Conservation (phyloP, 2,888 invertebrate genomes). For the Sturmia bella region DNA sequence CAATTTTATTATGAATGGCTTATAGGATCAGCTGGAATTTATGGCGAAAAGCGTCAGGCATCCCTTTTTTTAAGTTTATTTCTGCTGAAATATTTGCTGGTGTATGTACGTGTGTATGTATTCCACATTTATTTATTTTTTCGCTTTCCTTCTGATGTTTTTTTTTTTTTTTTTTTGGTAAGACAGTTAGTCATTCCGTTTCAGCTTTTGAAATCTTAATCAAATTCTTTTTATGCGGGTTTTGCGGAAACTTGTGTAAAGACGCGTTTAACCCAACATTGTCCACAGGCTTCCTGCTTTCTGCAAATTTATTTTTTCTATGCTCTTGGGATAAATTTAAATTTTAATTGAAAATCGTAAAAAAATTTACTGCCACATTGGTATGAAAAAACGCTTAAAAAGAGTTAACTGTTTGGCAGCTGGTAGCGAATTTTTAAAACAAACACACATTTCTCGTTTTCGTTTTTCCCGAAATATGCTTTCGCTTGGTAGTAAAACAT, state of each 20-base stretch:
- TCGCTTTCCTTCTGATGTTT: not conserved
- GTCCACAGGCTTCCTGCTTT: not conserved
- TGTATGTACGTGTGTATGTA: too few relatives aligned
- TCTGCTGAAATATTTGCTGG: conserved; percentile 9
- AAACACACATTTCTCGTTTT: too few relatives aligned
- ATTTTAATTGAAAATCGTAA: conserved; percentile 58
- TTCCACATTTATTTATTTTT: too few relatives aligned
- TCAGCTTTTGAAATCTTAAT: conserved; percentile 32
- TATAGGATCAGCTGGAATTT: conserved; percentile 63
- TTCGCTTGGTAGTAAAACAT: too few relatives aligned
- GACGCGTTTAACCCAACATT: conserved; percentile 14
- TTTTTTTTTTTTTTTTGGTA: not conserved
- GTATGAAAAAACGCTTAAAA: conserved; percentile 3
- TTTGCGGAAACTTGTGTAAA: conserved; percentile 18
- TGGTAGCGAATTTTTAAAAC: conserved; percentile 3
- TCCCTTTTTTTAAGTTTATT: conserved; percentile 11
- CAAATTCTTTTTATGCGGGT: conserved; percentile 25
- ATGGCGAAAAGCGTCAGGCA: conserved; percentile 48
- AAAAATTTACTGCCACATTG: not conserved
- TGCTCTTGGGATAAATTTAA: conserved; percentile 51
- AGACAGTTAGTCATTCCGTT: not conserved
- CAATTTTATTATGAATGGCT: conserved; percentile 58
- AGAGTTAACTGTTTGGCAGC: conserved; percentile 32
- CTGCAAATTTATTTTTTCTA: conserved; percentile 12
- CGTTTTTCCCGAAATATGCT: too few relatives aligned